Evolutionary conservation across 2,113 vertebrate species (phyloP).

Genomic region (Salvelinus namaycush): DNA sequence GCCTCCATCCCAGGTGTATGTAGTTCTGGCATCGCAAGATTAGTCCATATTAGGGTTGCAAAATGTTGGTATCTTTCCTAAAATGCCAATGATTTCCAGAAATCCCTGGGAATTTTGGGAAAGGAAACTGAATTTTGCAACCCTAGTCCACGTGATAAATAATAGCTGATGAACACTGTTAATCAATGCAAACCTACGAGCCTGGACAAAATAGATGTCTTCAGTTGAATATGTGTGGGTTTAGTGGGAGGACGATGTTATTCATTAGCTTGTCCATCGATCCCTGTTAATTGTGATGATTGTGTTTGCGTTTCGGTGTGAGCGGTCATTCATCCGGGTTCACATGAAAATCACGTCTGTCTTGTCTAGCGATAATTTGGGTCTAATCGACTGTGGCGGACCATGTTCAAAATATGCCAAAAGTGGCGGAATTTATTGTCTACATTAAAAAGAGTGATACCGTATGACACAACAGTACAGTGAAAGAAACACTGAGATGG

Average conservation of each 20-base stretch:
- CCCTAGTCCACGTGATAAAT: not conserved
- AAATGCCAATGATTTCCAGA: too few relatives aligned
- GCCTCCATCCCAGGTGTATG: too few relatives aligned
- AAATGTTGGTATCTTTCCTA: too few relatives aligned
- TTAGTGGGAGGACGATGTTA: too few relatives aligned
- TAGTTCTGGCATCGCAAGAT: too few relatives aligned
- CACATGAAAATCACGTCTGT: not conserved
- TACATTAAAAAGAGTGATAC: conserved; percentile 2
- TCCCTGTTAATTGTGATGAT: not conserved
- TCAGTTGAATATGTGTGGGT: not conserved
- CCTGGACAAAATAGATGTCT: not conserved
- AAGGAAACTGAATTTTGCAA: too few relatives aligned
- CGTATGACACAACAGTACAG: not conserved
- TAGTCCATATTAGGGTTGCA: too few relatives aligned
- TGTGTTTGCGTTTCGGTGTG: not conserved
- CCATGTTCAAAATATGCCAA: not conserved
- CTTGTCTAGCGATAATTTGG: not conserved
- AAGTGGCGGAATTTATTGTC: not conserved
- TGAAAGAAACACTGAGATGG: not conserved
- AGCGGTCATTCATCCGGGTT: not conserved
- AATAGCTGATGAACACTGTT: not conserved
- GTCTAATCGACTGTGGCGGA: not conserved
- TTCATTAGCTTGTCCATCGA: too few relatives aligned
- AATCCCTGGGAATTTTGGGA: too few relatives aligned
- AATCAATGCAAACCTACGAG: not conserved